These are phyloP conservation scores for Drosophila bunnanda DNA, from an alignment of 2,888 invertebrate species.

Conservation along the genomic window DNA sequence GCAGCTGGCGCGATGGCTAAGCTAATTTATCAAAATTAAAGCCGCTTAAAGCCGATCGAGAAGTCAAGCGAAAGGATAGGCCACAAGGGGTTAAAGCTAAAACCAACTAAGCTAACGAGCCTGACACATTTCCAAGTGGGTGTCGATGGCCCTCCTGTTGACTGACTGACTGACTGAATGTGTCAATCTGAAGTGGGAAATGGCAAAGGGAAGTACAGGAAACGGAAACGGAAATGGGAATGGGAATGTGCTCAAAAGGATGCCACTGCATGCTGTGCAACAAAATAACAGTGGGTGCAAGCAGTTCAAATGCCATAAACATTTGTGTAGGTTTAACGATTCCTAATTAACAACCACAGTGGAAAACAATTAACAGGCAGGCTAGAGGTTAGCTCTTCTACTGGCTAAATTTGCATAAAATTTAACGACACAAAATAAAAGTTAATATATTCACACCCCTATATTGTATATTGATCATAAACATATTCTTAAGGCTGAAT, in stretches of 20 bases:
- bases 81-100: conserved; percentile 1
- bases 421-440: background rate
- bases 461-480: background rate
- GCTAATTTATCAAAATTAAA: conserved; percentile 76
- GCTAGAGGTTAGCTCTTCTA: background rate
- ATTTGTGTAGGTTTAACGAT: background rate
- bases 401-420: background rate
- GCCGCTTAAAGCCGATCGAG: conserved; percentile 31
- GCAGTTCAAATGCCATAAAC: background rate
- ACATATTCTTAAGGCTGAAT: background rate
- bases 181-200: conserved; percentile 17
- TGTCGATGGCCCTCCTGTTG: conserved; percentile 40
- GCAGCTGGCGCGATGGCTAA: conserved; percentile 36
- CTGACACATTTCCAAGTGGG: conserved; percentile 65
- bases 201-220: conserved; percentile 5
- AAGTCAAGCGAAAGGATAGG: conserved; percentile 1
- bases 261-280: conserved; percentile 17
- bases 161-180: conserved; percentile 40
- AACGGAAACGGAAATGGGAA: conserved; percentile 15
- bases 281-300: conserved; percentile 18
- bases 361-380: background rate
- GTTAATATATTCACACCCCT: background rate
- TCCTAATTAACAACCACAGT: conserved; percentile 1
- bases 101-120: conserved; percentile 57
- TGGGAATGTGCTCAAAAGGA: conserved; percentile 3